Evolutionary conservation across 2,113 vertebrate genomes (phyloP).

Genomic region (Hippocampus zosterae): DNA sequence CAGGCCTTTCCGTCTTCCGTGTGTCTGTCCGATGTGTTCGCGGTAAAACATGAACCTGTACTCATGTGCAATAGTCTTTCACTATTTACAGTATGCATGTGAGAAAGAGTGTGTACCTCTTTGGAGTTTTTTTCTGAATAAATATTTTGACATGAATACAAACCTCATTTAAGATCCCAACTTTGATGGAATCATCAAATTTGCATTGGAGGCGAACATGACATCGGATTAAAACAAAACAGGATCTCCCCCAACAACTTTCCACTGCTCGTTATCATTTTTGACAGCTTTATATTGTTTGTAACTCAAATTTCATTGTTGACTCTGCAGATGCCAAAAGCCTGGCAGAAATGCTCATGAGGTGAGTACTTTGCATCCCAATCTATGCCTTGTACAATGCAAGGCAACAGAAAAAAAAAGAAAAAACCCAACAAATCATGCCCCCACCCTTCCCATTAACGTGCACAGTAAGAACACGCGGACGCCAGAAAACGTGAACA

Average conservation of each 20-base stretch:
- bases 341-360: constrained; percentile 99
- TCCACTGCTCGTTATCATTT: background rate
- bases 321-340: constrained; percentile 95
- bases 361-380: constrained; percentile 75
- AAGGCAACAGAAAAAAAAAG: constrained; percentile 14
- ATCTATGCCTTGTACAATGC: constrained; percentile 47
- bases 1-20: background rate
- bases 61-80: no score
- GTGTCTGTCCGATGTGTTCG: background rate
- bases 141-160: background rate
- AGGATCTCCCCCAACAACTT: background rate
- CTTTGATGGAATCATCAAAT: background rate
- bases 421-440: no score
- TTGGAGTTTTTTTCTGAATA: background rate
- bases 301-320: constrained; percentile 62
- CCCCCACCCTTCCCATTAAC: constrained; percentile 2
- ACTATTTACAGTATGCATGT: no score
- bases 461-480: constrained; percentile 90
- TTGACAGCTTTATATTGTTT: constrained; percentile 29
- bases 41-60: no score
- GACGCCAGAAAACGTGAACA: constrained; percentile 93
- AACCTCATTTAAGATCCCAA: no score
- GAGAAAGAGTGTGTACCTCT: no score
- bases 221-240: background rate
- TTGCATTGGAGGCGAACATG: background rate